Percentiles rank a stretch among this genome's conserved stretches.
Evolutionary conservation across 2,888 invertebrate species (phyloP).

Genomic region (Folsomia manolachei): DNA sequence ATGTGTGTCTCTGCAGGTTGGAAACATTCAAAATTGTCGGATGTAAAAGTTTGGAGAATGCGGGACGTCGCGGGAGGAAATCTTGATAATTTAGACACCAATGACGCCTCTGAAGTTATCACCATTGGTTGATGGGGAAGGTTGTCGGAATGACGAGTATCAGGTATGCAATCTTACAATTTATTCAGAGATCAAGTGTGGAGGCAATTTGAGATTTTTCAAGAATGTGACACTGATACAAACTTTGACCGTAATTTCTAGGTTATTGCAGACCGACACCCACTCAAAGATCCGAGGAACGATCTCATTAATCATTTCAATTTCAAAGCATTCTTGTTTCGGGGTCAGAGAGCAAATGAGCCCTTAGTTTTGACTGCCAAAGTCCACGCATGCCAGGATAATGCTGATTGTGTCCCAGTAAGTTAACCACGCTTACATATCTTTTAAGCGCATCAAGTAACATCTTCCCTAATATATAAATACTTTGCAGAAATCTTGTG

Average conservation of each 20-base stretch:
- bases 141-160: conserved; percentile 48
- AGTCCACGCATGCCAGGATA: conserved; percentile 49
- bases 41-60: conserved; percentile 51
- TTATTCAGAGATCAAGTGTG: not conserved
- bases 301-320: conserved; percentile 48
- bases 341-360: conserved; percentile 49
- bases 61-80: conserved; percentile 32
- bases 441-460: not conserved
- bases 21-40: conserved; percentile 44
- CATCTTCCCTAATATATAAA: not conserved
- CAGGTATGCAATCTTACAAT: no score
- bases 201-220: not conserved
- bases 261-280: conserved; percentile 49
- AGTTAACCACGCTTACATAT: not conserved
- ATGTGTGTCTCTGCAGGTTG: conserved; percentile 36
- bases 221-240: no score
- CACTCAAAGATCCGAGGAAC: conserved; percentile 47
- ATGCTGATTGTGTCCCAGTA: conserved; percentile 40
- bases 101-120: conserved; percentile 49
- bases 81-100: conserved; percentile 40
- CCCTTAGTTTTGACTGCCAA: conserved; percentile 48
- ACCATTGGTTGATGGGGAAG: conserved; percentile 45
- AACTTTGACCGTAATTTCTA: no score
- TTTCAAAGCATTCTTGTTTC: conserved; percentile 49
- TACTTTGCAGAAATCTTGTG: conserved; percentile 25